These are phyloP conservation scores for Nebria ingens DNA, from an alignment of 1,140 invertebrate species.

Conservation along the genomic window DNA sequence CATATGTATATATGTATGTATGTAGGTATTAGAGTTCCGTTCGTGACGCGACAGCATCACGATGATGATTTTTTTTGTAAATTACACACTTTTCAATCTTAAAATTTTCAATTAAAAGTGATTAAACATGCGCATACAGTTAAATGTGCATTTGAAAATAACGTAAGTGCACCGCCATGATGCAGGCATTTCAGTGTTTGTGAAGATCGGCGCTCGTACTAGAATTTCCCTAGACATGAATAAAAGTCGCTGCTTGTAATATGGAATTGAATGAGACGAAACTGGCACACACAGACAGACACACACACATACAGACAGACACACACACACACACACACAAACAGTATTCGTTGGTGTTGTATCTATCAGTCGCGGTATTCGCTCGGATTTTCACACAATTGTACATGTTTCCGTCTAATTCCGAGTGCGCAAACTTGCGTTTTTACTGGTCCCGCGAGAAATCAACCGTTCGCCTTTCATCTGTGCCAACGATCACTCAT, in stretches of 20 bases:
- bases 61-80: no score
- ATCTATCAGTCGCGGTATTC: not conserved
- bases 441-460: not conserved
- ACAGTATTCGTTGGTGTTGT: not conserved
- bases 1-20: no score
- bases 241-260: not conserved
- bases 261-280: not conserved
- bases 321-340: not conserved
- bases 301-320: not conserved
- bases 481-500: slow-evolving; percentile 4
- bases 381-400: not conserved
- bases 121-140: not conserved
- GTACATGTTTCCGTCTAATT: not conserved
- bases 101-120: no score
- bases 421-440: not conserved
- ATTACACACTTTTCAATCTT: no score
- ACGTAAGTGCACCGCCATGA: not conserved
- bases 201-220: no score
- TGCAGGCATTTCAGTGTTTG: not conserved
- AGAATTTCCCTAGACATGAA: slow-evolving; percentile 3
- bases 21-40: no score
- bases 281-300: no score
- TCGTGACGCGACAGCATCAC: no score
- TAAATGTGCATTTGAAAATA: not conserved
- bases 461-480: slow-evolving; percentile 3